Evolutionary conservation across 2,797 vertebrate species (phyloP).

Genomic region (Cirrhinus mrigala): DNA sequence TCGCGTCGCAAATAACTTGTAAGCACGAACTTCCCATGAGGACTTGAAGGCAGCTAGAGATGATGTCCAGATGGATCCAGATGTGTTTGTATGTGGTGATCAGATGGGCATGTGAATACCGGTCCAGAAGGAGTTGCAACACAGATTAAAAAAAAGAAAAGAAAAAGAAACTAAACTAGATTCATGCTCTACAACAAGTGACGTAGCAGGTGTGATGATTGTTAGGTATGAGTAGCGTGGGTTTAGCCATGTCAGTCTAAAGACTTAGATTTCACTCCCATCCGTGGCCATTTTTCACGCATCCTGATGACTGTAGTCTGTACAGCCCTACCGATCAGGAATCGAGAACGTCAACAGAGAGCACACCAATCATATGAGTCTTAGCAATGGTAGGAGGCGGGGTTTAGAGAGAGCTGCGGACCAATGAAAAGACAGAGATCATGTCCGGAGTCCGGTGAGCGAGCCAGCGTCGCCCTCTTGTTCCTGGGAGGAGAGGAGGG

Average conservation of each 20-base stretch:
- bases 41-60: slow-evolving; percentile 19
- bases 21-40: neutral
- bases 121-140: slow-evolving; percentile 22
- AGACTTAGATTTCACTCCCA: neutral
- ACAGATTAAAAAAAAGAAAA: slow-evolving; percentile 23
- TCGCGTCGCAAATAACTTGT: neutral
- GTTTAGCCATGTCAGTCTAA: neutral
- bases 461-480: slow-evolving; percentile 60
- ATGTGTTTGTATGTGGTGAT: neutral
- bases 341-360: slow-evolving; percentile 21
- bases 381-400: slow-evolving; percentile 14
- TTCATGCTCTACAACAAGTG: slow-evolving; percentile 28
- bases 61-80: slow-evolving; percentile 33
- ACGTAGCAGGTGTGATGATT: neutral
- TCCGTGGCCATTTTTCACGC: neutral
- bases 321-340: neutral
- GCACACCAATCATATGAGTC: slow-evolving; percentile 44
- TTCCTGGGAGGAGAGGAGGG: slow-evolving; percentile 60
- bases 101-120: slow-evolving; percentile 24
- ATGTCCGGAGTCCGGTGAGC: slow-evolving; percentile 59
- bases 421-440: slow-evolving; percentile 36
- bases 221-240: neutral
- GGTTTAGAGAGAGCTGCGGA: slow-evolving; percentile 41
- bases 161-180: slow-evolving; percentile 18
- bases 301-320: neutral